A percentile compares a stretch with the other conserved stretches of the same genome.
Evolutionary conservation across 2,113 vertebrate species (phyloP).

Genomic region (Rhea pennata): DNA sequence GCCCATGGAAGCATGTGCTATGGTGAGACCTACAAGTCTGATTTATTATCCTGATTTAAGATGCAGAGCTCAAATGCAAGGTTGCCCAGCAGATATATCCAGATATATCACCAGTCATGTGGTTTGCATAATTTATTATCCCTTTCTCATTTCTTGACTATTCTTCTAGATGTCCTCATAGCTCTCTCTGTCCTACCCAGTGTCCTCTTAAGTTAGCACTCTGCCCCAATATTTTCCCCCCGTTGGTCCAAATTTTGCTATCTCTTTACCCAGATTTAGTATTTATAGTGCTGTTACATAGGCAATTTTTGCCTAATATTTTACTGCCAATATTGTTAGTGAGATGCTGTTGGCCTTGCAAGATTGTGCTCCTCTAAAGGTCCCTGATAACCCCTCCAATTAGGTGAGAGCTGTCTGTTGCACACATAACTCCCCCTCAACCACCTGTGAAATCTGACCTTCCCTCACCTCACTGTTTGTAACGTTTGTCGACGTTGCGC

Average conservation of each 20-base stretch:
- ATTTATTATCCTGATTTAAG: neutral
- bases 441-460: neutral
- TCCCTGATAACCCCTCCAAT: neutral
- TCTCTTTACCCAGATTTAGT: neutral
- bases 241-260: neutral
- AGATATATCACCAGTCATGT: neutral
- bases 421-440: neutral
- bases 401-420: neutral
- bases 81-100: neutral
- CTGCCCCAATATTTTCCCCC: neutral
- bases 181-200: neutral
- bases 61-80: neutral
- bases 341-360: neutral
- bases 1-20: neutral
- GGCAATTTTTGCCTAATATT: neutral
- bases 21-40: neutral
- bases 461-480: neutral
- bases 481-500: neutral
- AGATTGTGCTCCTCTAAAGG: neutral
- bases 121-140: neutral
- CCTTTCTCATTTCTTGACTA: neutral
- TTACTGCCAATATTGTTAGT: neutral
- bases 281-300: neutral
- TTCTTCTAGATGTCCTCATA: neutral
- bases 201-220: neutral